Base-by-base conservation (phyloP, 2,113 vertebrate species). In the Chascanopsetta lugubris region DNA sequence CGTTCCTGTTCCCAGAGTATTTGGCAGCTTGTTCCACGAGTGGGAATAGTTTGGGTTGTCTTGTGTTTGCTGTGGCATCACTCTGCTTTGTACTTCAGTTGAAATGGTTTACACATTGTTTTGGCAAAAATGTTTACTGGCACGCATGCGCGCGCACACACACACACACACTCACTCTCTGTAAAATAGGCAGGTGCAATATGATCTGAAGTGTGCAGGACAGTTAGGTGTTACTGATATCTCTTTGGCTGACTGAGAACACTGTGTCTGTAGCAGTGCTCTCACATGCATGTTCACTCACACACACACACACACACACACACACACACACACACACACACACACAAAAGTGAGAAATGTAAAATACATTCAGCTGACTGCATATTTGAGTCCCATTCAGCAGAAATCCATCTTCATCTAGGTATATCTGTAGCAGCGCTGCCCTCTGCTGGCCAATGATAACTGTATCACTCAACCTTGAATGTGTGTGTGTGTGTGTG, bases 211-310 rank as follows among this genome's bases (percentile, higher is more conserved):
- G 32, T 32, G 56, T 74, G 58, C 57, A 58, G 79, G 49, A 73
- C 74, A 73, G 79, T 83, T 72, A 63, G 61, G 12, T 71, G 85
- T 69, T 62, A 85, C 47, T 60, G 72, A 86, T 81, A 79, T 68
- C 51, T 63, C 73, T 65, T 1, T 69, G 79, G 69, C 83, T 56
- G 76, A 58, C 62, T n/a, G 46, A 57, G 17, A 73, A 72, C 69
- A 47, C 6, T 48, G 70, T 66, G 67, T 75, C 61, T 79, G 57
- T 80, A 73, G 65, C 46, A 73, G 48, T n/a, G 67, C 69, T 69
- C 5, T 74, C 22, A 4, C 13, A 36, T 32, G 40, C 17, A 47
- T 40, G 30, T 26, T 38, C 57, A 51, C 62, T 77, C 36, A 67
- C 42, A 61, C 42, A 11, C 18, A 40, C 17, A 46, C 13, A 45